Conservation (phyloP, 2,113 vertebrate genomes). For the Lichenostomus cassidix region DNA sequence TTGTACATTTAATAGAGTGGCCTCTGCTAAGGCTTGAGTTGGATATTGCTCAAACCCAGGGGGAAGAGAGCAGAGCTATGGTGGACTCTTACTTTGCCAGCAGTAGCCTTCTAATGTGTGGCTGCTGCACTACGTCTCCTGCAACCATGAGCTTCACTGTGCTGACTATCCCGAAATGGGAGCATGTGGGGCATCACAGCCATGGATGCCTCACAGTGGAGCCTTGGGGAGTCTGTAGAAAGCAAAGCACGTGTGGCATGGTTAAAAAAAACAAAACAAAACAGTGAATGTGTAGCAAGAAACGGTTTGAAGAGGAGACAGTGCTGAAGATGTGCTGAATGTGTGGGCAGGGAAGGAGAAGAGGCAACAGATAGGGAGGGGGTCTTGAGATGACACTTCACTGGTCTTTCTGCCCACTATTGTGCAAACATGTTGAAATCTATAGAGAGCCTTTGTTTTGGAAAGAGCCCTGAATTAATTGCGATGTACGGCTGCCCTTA, state of each 20-base stretch:
- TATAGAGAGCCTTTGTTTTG: conserved; percentile 15
- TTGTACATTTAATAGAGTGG: not conserved
- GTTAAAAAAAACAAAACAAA: not conserved
- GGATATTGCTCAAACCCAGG: not conserved
- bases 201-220: too few relatives aligned
- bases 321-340: not conserved
- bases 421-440: conserved; percentile 22
- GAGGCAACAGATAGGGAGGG: not conserved
- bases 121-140: not conserved
- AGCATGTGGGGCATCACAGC: not conserved
- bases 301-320: not conserved
- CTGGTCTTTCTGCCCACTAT: conserved; percentile 26
- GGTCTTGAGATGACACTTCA: not conserved
- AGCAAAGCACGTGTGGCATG: not conserved
- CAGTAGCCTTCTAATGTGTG: not conserved
- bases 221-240: not conserved
- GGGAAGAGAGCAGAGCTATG: not conserved
- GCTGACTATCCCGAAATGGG: not conserved
- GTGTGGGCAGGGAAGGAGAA: not conserved
- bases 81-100: not conserved
- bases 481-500: not conserved
- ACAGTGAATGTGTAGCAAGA: not conserved
- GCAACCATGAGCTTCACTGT: not conserved
- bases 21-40: not conserved
- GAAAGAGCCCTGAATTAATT: conserved; percentile 1